Base-by-base conservation (phyloP, 1,140 invertebrate genomes). In the Zaprionus ornatus region DNA sequence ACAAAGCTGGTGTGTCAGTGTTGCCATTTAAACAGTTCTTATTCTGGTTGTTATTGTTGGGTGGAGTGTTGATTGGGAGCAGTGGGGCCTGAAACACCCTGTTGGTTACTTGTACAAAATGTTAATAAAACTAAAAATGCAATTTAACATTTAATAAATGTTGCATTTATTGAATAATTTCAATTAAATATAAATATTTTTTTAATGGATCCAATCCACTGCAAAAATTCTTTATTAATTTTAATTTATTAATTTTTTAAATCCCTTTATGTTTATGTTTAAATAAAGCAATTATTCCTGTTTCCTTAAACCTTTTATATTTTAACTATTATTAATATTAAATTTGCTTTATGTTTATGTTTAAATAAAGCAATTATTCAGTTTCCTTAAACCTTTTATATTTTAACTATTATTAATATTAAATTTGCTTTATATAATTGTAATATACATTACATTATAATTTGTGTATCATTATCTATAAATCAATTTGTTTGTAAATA, bases 1-100 rank as follows among this genome's bases (percentile, higher is more conserved):
- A 79, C 60, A 67, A 85, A 63, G 61, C 57, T 65, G 52, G 64
- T 57, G 23, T n/a, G 29, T 32, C 29, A 12, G 29, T 57, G 67
- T 19, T 23, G 35, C 12, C 25, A 32, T 32, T 32, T 32, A 9
- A 10, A 32, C 29, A 10, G 29, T 32, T 32, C 29, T 3, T 10
- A 2, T 3, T 10, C 29, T 29, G 29, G 29, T 3, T 10, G 40
- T 6, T 10, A 3, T 45, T 45, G 40, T 45, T 45, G 2, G 6
- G 40, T 17, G 40, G 40, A 42, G n/a, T 40, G 37, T 40, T 40
- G 37, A n/a, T 0, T 40, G 15, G 37, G 15, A 7, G 37, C 37
- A 15, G 37, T 9, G 17, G n/a, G 7, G 17, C n/a, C 7, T 45
- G 40, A n/a, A 40, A 40, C 5, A 40, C 3, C 27, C n/a, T 56